Conservation (phyloP, 2,888 invertebrate species). For the Eumerus sabulonum region DNA sequence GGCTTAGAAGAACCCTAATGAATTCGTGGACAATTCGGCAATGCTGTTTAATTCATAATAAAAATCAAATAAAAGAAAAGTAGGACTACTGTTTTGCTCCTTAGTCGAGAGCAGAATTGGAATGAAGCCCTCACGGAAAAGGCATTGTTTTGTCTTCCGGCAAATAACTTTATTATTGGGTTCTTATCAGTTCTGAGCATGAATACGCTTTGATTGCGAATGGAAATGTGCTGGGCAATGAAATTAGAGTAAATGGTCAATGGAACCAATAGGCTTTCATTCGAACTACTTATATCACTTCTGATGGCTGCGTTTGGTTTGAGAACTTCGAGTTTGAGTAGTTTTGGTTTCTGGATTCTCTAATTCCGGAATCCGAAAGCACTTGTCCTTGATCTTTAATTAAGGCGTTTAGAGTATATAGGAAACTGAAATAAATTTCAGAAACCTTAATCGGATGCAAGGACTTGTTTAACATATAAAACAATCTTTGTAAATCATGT, state of each 20-base stretch:
- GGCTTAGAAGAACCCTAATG: conserved; percentile 25
- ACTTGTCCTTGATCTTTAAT: no score
- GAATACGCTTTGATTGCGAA: conserved; percentile 34
- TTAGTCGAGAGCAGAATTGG: not conserved
- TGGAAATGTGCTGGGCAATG: conserved; percentile 31
- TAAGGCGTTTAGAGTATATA: no score
- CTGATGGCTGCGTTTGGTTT: no score
- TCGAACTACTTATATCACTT: no score
- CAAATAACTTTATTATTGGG: conserved; percentile 59
- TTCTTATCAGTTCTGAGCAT: conserved; percentile 61
- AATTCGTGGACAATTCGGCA: conserved; percentile 56
- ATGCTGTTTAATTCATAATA: conserved; percentile 55
- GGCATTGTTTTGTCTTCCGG: conserved; percentile 22
- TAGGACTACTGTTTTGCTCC: not conserved
- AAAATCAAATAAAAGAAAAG: conserved; percentile 59
- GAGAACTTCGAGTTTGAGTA: no score
- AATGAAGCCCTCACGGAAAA: not conserved
- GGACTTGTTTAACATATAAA: no score
- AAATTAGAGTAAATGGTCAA: conserved; percentile 42
- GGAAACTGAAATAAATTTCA: no score
- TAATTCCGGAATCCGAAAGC: no score
- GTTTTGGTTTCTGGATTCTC: no score
- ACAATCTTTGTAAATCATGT: no score
- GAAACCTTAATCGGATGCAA: no score
- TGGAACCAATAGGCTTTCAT: conserved; percentile 44